Base-by-base conservation (phyloP, 37 sponge, comb jelly and placozoan species). In the Amphimedon queenslandica region DNA sequence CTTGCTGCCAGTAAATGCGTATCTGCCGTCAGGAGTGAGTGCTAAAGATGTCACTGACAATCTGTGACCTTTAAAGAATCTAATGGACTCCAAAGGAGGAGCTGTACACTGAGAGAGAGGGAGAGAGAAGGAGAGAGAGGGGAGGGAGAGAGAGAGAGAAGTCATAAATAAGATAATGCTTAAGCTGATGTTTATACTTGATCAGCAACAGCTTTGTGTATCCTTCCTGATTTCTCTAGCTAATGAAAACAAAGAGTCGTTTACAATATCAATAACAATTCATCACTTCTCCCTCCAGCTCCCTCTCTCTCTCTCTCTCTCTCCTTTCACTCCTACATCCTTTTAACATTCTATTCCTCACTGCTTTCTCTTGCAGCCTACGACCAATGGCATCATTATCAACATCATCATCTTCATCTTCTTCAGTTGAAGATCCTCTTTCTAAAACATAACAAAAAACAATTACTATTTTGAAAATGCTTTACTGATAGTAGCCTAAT, bases 21-120 rank as follows among this genome's bases (percentile, higher is more conserved):
- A 82, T 51, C 70, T 67, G 35, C 75, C 85, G 42, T 93, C 85
- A n/a, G 71, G 79, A 42, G 90, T 78, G 36, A 90, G 67, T 33
- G 77, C 82, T 29, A 92, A 78, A 70, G 90, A 86, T 3, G 96
- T 96, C 53, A 92, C 77, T n/a, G 93, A 68, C 1, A 93, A 84
- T 58, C 67, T 60, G 58, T 96, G 96, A 34, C 93, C 90, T 47
- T 69, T 74, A 8, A 86, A 63, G 35, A 66, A 47, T 18, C 65
- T 70, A 23, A 86, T 72, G 36, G 42, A 64, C 37, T 76, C 82
- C 8, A 37, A 11, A 36, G n/a, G 67, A 1, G 90, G 90, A 73
- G 80, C 65, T 30, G 42, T 23, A 72, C 82, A 89, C 94, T 93
- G 53, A 1, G n/a, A n/a, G n/a, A n/a, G n/a, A n/a, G n/a, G n/a